Evolutionary conservation across 2,797 vertebrate species (phyloP), one percentile per base, ranked within the genome.

Genomic region (Propithecus perrieri): DNA sequence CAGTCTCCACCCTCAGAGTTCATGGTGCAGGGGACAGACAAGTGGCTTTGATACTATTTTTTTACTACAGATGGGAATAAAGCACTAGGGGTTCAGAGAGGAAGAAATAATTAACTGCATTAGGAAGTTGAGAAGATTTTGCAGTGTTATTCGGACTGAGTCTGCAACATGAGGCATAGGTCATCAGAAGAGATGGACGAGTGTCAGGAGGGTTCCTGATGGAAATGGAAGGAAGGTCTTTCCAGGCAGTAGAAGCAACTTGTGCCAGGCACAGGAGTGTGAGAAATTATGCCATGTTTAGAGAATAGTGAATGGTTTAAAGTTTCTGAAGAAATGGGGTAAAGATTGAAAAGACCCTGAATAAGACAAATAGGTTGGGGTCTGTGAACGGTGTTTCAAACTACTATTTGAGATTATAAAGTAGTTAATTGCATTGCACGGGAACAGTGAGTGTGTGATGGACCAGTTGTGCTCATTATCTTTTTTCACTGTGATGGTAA

Each of bases 361-460:
- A 17, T 6, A 28, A n/a, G 55, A 28, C 38, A 30, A 4, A 38
- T 0, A 61, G 72, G 87, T 4, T 10, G 41, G 26, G 1, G 13
- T 28, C 12, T 3, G 17, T 3, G 11, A 46, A 69, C 24, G 48
- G 35, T 3, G 33, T 33, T 81, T 26, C 26, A 38, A 46, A 13
- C 4, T 12, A 12, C 48, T 33, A 0, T 38, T 43, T 26, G 5
- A 55, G 94, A 24, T 10, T 8, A 7, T 33, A 5, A 35, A 72
- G 24, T 8, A 35, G 11, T 11, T 53, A 9, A 38, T 7, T 26
- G 1, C 10, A 7, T 59, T 24, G 48, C 53, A 57, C 50, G 61
- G 53, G 5, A 22, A 15, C 24, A n/a, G 18, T 6, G 7, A 50
- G 5, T 24, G 17, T 12, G 4, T 13, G 1, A 8, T 4, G 30